A percentile compares a stretch with the other conserved stretches of the same genome.
Conservation (phyloP, 2,113 vertebrate species). For the Sitta europaea region DNA sequence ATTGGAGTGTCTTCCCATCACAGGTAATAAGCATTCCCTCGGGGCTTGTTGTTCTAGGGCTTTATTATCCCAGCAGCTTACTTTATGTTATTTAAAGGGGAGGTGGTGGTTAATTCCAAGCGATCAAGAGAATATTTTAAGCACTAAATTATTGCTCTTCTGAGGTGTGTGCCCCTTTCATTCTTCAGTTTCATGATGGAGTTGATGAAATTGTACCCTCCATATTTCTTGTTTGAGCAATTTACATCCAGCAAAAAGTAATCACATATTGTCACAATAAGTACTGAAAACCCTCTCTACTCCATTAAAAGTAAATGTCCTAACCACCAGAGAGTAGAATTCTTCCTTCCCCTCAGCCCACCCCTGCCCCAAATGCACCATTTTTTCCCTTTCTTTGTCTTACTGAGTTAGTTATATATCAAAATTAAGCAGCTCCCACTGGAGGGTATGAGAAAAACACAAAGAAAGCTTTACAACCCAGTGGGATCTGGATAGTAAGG, state of each 20-base stretch:
- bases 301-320: not conserved
- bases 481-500: not conserved
- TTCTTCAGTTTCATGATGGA: not conserved
- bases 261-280: not conserved
- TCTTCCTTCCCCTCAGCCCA: not conserved
- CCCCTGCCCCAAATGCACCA: not conserved
- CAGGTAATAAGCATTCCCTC: not conserved
- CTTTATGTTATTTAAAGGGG: not conserved
- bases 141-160: not conserved
- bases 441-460: not conserved
- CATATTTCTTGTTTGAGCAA: not conserved
- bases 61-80: not conserved
- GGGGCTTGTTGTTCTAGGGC: not conserved
- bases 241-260: not conserved
- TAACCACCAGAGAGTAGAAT: not conserved
- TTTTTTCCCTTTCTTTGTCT: not conserved
- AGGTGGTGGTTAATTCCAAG: not conserved
- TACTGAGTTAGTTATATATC: not conserved
- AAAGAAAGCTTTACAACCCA: not conserved
- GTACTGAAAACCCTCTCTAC: not conserved
- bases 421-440: not conserved
- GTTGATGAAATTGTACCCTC: not conserved
- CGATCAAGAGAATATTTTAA: not conserved
- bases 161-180: not conserved
- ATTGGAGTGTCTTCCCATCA: not conserved